Evolutionary conservation across 2,888 invertebrate species (phyloP), one percentile per base, ranked within the genome.

Genomic region (Thecocarcelia acutangulata): DNA sequence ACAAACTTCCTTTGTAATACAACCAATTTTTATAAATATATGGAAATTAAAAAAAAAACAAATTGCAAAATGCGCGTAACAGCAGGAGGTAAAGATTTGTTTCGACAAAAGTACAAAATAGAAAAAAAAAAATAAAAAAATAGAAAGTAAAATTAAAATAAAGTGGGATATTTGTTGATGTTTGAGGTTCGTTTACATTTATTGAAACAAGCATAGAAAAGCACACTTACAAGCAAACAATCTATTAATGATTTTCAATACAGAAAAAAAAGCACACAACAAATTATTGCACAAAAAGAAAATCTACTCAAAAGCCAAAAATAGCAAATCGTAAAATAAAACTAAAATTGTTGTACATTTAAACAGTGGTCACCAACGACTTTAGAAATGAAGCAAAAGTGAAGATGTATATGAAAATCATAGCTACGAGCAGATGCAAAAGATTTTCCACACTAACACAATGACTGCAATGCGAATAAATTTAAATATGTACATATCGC

Each of bases 181-280:
- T 59, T 64, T 58, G 42, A 58, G 70, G 64, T 72, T 69, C 69
- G 61, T 63, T 63, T 69, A 54, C 54, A 63, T 46, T 76, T 61
- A 66, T 52, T 58, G 50, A 58, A 59, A 66, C 28, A 28, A 50
- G n/a, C 40, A 54, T 19, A 37, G 44, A 52, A 58, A 59, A 13
- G 33, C 17, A 40, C n/a, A 58, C 37, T 28, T 19, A 33, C 21
- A 46, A 13, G n/a, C 33, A 63, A 56, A 56, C 15, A 63, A 48
- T 64, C 56, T 64, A 40, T 74, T 9, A 74, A 64, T 74, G 56
- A 48, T 74, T 74, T 58, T 64, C 56, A 46, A 74, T 74, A 56
- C 24, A 46, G 33, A 58, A 42, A 58, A 46, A 56, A 17, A 64
- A 46, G 19, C 12, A 24, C 8, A 12, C 13, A 52, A 9, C 12